phyloP scores from a whole-genome alignment of 2,797 vertebrate genomes.

The Gouania willdenowi region DNA sequence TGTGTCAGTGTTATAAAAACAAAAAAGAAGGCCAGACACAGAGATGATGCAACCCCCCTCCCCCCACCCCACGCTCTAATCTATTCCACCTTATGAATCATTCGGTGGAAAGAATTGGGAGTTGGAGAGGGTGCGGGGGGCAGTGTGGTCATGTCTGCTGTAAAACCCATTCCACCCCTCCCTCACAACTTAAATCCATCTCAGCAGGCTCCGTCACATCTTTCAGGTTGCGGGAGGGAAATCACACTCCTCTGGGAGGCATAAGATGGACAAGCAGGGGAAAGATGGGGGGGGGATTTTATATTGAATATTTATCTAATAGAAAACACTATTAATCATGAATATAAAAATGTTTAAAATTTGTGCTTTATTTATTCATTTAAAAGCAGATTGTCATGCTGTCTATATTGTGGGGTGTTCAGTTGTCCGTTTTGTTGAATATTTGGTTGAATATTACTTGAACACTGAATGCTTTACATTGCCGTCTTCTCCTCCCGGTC shows the following conservation, averaged over 20 bases:
- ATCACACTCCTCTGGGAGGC: conserved; percentile 41
- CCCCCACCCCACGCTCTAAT: background rate
- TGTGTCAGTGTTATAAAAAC: conserved; percentile 42
- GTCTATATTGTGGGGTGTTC: too few species aligned
- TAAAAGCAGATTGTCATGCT: too few species aligned
- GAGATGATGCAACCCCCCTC: conserved; percentile 46
- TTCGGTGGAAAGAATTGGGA: conserved; percentile 40
- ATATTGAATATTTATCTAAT: too few species aligned
- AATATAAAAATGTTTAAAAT: too few species aligned
- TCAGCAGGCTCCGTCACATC: conserved; percentile 43
- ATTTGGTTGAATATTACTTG: too few species aligned
- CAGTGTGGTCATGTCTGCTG: conserved; percentile 17
- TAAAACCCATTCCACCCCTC: conserved; percentile 10
- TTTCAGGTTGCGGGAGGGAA: conserved; percentile 40
- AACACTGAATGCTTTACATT: too few species aligned
- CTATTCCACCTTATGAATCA: conserved; percentile 60
- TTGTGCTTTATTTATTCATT: too few species aligned
- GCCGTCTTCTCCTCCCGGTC: too few species aligned
- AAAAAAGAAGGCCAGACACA: conserved; percentile 43
- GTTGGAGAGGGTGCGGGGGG: background rate
- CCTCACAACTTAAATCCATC: conserved; percentile 20
- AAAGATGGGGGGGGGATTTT: conserved; percentile 35
- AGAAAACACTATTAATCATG: too few species aligned
- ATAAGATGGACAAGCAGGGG: conserved; percentile 13
- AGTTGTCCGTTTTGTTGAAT: too few species aligned